Conservation (phyloP, 2,113 vertebrate genomes). For the Cranoglanis bouderius region DNA sequence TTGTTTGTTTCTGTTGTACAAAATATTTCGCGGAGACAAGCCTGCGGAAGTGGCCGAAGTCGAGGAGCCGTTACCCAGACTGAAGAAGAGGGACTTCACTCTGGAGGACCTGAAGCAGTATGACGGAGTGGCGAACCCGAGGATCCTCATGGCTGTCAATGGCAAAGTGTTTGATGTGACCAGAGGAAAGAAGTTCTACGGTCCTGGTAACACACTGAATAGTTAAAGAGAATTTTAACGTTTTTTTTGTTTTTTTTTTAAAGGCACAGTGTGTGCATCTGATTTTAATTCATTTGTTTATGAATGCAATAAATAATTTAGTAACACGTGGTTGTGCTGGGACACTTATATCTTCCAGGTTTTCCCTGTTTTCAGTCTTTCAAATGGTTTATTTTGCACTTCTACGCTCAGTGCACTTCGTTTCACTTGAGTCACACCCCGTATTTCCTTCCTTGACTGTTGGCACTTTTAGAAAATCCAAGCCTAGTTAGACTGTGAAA, state of each 20-base stretch:
- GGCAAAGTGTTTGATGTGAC: slow-evolving; percentile 95
- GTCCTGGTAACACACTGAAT: slow-evolving; percentile 77
- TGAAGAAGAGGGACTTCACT: slow-evolving; percentile 89
- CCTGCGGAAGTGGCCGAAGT: slow-evolving; percentile 66
- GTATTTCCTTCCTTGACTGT: background rate
- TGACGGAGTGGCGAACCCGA: slow-evolving; percentile 79
- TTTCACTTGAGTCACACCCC: slow-evolving; percentile 17
- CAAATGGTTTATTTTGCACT: background rate
- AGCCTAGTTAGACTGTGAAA: background rate
- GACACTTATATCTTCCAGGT: background rate
- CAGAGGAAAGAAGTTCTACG: slow-evolving; percentile 90
- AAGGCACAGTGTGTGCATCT: background rate
- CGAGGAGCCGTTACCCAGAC: slow-evolving; percentile 76
- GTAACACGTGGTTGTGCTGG: background rate
- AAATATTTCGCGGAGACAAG: slow-evolving; percentile 88
- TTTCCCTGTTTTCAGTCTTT: background rate
- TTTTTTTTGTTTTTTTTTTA: no score
- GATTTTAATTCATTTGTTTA: background rate
- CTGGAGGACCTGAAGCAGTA: slow-evolving; percentile 79
- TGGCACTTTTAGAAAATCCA: background rate
- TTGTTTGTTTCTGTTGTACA: slow-evolving; percentile 89
- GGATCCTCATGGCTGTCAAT: slow-evolving; percentile 93
- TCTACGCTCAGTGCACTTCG: background rate
- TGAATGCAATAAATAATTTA: background rate
- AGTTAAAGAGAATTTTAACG: background rate